A percentile compares a stretch with the other conserved stretches of the same genome.
Evolutionary conservation across 2,113 vertebrate genomes (phyloP).

Genomic region (Mola mola): DNA sequence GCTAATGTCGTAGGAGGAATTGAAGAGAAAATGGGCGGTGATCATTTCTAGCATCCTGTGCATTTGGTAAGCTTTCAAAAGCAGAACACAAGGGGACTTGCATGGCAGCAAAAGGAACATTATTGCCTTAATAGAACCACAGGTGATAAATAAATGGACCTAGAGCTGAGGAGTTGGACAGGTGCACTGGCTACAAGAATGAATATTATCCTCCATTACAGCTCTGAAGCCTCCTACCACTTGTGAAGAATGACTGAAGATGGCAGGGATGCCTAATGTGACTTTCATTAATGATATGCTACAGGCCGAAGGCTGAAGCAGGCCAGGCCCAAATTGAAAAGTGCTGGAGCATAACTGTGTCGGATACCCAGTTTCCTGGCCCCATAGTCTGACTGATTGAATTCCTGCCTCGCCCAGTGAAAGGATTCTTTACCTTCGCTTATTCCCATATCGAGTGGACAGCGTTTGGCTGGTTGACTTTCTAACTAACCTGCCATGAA

Average conservation of each 20-base stretch:
- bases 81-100: conserved; percentile 2
- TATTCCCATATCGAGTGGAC: conserved; percentile 32
- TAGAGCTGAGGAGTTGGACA: too few species aligned
- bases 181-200: too few species aligned
- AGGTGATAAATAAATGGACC: too few species aligned
- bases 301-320: conserved; percentile 66
- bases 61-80: background rate
- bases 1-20: too few species aligned
- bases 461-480: conserved; percentile 30
- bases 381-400: conserved; percentile 69
- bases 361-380: conserved; percentile 72
- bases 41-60: conserved; percentile 11
- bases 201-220: too few species aligned
- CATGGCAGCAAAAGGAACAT: conserved; percentile 5
- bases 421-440: conserved; percentile 61
- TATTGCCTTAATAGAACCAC: conserved; percentile 10
- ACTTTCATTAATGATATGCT: conserved; percentile 76
- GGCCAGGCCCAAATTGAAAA: conserved; percentile 78
- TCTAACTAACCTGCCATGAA: conserved; percentile 39
- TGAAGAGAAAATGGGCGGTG: too few species aligned
- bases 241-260: conserved; percentile 53
- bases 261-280: conserved; percentile 72
- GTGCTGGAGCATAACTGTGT: conserved; percentile 78
- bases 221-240: conserved; percentile 43
- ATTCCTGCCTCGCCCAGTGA: conserved; percentile 68